phyloP scores from a whole-genome alignment of 2,113 vertebrate genomes.

The Sebastes fasciatus region DNA sequence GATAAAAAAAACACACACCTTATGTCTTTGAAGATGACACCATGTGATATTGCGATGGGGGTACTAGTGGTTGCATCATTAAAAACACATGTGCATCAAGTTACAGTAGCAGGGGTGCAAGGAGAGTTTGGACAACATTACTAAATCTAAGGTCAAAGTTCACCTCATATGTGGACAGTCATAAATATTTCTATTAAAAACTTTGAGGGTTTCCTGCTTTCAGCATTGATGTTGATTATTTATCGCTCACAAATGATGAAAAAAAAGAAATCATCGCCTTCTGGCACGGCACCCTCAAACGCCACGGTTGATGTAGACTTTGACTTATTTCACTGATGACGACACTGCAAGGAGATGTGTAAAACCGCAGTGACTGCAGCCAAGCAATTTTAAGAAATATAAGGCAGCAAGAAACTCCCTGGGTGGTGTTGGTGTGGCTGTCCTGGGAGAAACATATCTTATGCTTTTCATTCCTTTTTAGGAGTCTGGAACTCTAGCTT shows the following conservation, averaged over 20 bases:
- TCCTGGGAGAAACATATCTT: conserved; percentile 31
- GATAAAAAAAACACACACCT: conserved; percentile 72
- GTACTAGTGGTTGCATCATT: conserved; percentile 64
- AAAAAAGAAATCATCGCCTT: conserved; percentile 22
- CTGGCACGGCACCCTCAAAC: conserved; percentile 41
- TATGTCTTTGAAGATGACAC: conserved; percentile 80
- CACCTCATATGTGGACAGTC: conserved; percentile 1
- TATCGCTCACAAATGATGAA: conserved; percentile 51
- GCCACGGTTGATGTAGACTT: conserved; percentile 2
- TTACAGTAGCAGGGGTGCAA: conserved; percentile 67
- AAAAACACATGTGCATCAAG: conserved; percentile 74
- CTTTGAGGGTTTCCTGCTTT: not conserved
- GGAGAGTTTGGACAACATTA: conserved; percentile 58
- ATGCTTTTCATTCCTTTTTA: conserved; percentile 40
- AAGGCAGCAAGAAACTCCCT: conserved; percentile 25
- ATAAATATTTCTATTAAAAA: not conserved
- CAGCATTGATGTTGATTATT: not conserved
- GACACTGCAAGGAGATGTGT: conserved; percentile 18
- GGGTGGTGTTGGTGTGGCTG: conserved; percentile 26
- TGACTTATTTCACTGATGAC: conserved; percentile 33
- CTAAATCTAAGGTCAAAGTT: conserved; percentile 45
- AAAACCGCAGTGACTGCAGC: conserved; percentile 30
- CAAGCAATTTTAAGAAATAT: conserved; percentile 16
- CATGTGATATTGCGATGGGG: conserved; percentile 61
- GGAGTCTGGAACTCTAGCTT: conserved; percentile 40